A percentile compares a stretch with the other conserved stretches of the same genome.
These are phyloP conservation scores for Micromys minutus DNA, from an alignment of 2,113 vertebrate species.

Conservation along the genomic window DNA sequence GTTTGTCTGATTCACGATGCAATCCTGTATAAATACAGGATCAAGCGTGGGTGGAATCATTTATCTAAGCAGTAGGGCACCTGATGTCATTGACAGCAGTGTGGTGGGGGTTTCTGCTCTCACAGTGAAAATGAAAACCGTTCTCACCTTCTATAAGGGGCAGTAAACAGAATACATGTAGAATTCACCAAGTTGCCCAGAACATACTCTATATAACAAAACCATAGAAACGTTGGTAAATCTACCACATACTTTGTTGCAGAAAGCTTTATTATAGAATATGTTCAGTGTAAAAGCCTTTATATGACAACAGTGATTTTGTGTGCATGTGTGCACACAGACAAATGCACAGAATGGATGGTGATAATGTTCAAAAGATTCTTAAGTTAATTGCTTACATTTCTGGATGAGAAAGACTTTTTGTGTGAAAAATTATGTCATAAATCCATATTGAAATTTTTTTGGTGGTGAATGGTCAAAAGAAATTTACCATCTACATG, in stretches of 20 bases:
- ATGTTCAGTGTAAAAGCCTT: neutral
- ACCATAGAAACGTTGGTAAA: neutral
- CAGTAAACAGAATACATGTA: neutral
- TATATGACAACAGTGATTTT: neutral
- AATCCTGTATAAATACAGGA: neutral
- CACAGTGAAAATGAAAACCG: conserved; percentile 1
- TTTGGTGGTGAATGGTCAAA: neutral
- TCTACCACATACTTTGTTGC: neutral
- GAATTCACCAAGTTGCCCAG: neutral
- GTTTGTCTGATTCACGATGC: conserved; percentile 29
- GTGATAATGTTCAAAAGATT: neutral
- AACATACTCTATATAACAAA: neutral
- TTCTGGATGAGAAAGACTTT: neutral
- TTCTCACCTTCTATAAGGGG: neutral
- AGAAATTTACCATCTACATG: neutral
- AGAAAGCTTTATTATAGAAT: neutral
- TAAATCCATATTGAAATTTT: neutral
- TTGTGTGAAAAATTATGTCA: neutral
- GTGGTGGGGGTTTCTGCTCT: neutral
- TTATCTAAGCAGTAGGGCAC: neutral
- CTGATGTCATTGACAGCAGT: neutral
- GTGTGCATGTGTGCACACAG: neutral
- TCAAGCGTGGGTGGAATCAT: conserved; percentile 18
- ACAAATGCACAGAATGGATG: neutral
- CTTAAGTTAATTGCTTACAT: neutral